Base-by-base conservation (phyloP, 2,113 vertebrate genomes). In the Mellivora capensis region DNA sequence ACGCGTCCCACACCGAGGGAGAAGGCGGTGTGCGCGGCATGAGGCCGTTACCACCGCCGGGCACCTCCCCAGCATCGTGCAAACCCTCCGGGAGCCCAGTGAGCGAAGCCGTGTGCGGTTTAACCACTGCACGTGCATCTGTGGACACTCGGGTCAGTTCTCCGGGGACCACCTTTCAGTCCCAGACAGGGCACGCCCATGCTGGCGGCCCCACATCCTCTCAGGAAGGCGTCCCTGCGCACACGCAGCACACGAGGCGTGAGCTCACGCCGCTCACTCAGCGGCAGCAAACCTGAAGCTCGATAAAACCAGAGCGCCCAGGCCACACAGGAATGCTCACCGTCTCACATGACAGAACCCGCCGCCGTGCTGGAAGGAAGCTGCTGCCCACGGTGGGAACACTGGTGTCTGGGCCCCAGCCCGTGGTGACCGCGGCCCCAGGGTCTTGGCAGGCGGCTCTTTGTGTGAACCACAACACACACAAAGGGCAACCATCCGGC, bases 251-350 rank as follows among this genome's bases (percentile, higher is more conserved):
- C 4, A 23, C 0, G 34, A 67, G 59, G 25, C 17, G 6, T 0
- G 13, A 12, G 27, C 9, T 52, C 29, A 7, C 49, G 25, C 21
- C 6, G 4, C 57, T 18, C 23, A 27, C 21, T 61, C 54, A 6
- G 18, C 44, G 34, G 54, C 18, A 7, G 69, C 8, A 18, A 10
- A 57, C 49, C 5, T 10, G 0, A 17, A 5, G 1, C 0, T n/a
- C 29, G 3, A 4, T 11, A 47, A 42, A 61, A 21, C 4, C 3
- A 1, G 1, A 18, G n/a, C 20, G 0, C 0, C n/a, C 18, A 2
- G 1, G 12, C 54, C 2, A 1, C 3, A 34, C 61, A 2, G 15
- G 4, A 7, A 21, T 10, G 39, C n/a, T 59, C 2, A 1, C 39
- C 0, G 0, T 13, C 39, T 11, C 8, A 1, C 10, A 2, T 20